Base-by-base conservation (phyloP, 2,888 invertebrate species). In the Himalopsyche anomala region DNA sequence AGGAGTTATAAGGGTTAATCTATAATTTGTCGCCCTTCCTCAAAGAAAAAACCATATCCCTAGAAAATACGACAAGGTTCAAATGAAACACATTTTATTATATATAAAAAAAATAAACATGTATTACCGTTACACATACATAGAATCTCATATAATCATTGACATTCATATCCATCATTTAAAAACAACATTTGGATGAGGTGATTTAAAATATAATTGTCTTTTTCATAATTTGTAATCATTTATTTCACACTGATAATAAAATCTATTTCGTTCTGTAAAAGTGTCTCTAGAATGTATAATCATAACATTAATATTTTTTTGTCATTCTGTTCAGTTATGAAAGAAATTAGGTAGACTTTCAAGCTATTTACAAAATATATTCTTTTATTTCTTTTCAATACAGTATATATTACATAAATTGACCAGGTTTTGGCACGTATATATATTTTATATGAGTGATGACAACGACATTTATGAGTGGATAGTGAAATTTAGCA, bases 51-150 rank as follows among this genome's bases (percentile, higher is more conserved):
- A 2, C 45, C 11, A 8, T 9, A 45, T 45, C 9, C 11, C 45
- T 45, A 5, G 45, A 45, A 45, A 45, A 45, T 45, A 45, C 8
- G 45, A 45, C 45, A 11, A 45, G 9, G 45, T 15, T 28, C 51
- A 80, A 85, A 81, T 80, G 62, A 85, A 82, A 85, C 45, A 55
- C 55, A 28, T 54, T 74, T 51, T 74, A 28, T 62, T 62, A 62
- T 87, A 87, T 80, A 87, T 85, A 87, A 87, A 84, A 82, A 85
- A 84, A 85, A 85, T 87, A 86, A 85, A 86, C 86, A 87, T 87
- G 86, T 86, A 87, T 86, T 87, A 86, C 82, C 40, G 85, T 81
- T 87, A 87, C 86, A 87, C 81, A 86, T 86, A 84, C 84, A 84
- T 84, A 85, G 51, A 82, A 69, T 79, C 62, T 84, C 81, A 85